phyloP scores from a whole-genome alignment of 2,797 vertebrate species.

The Ciconia nigra region DNA sequence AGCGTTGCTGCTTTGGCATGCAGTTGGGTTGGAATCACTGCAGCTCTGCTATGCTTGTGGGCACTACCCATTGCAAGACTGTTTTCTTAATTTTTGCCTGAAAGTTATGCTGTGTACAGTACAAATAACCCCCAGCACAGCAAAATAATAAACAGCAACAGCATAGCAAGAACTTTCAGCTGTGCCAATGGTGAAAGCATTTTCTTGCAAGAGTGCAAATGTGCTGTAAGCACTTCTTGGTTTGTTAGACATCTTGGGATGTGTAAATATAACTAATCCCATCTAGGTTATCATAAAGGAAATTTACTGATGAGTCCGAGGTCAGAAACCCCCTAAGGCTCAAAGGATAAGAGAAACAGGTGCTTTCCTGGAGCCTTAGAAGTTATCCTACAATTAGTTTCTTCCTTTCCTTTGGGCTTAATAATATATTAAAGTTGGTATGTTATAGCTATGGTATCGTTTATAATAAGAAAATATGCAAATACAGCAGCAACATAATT shows the following conservation, averaged over 20 bases:
- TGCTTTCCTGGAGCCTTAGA: slow-evolving; percentile 5
- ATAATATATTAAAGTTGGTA: background rate
- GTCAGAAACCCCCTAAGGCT: slow-evolving; percentile 28
- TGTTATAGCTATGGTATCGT: slow-evolving; percentile 4
- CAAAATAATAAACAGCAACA: background rate
- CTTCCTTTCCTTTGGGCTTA: slow-evolving; percentile 36
- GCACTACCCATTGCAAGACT: background rate
- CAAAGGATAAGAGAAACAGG: slow-evolving; percentile 36
- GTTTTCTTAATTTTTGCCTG: background rate
- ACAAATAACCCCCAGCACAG: background rate
- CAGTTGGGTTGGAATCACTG: background rate
- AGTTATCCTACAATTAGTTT: slow-evolving; percentile 40
- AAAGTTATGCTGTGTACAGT: background rate
- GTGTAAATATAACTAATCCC: background rate
- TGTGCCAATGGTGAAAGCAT: background rate
- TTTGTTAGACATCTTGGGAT: background rate
- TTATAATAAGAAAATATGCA: slow-evolving; percentile 33
- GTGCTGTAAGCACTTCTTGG: background rate
- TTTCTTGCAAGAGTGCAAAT: background rate
- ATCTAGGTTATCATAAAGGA: background rate
- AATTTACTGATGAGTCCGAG: background rate
- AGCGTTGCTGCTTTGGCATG: background rate
- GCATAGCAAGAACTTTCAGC: background rate
- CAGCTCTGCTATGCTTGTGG: background rate
- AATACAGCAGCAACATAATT: slow-evolving; percentile 4